These are phyloP conservation scores for Drosophila auraria DNA, from an alignment of 1,140 invertebrate species.

Conservation along the genomic window DNA sequence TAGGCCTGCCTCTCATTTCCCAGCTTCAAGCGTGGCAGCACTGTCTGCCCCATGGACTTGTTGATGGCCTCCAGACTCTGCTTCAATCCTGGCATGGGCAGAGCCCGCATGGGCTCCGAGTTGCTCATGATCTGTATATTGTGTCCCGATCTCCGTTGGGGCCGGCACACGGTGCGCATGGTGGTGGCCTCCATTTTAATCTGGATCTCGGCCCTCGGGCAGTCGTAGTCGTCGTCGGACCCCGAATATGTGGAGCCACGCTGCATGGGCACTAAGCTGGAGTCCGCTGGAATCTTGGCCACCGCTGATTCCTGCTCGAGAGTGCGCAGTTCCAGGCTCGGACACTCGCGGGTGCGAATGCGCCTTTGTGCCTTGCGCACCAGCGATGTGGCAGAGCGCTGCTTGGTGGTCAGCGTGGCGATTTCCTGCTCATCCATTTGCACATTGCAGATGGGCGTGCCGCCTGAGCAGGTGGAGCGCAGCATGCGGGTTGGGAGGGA, in stretches of 20 bases:
- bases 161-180: conserved; percentile 38
- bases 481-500: conserved; percentile 19
- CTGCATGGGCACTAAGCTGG: conserved; percentile 16
- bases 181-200: conserved; percentile 53
- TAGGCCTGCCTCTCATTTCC: conserved; percentile 2
- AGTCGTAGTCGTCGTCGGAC: conserved; percentile 45
- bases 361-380: conserved; percentile 60
- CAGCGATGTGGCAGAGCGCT: conserved; percentile 43
- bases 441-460: conserved; percentile 29
- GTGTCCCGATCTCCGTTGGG: conserved; percentile 21
- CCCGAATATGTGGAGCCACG: conserved; percentile 8
- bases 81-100: conserved; percentile 40
- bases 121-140: background rate
- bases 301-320: background rate
- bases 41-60: conserved; percentile 5
- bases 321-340: conserved; percentile 26
- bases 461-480: conserved; percentile 25
- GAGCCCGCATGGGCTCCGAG: conserved; percentile 34
- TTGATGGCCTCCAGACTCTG: conserved; percentile 22
- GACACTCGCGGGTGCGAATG: conserved; percentile 47
- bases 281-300: background rate
- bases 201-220: conserved; percentile 46
- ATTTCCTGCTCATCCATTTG: conserved; percentile 43
- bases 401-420: conserved; percentile 23
- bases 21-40: conserved; percentile 32